Evolutionary conservation across 2,888 invertebrate genomes (phyloP), one percentile per base, ranked within the genome.

Genomic region (Oxystoma pomonae): DNA sequence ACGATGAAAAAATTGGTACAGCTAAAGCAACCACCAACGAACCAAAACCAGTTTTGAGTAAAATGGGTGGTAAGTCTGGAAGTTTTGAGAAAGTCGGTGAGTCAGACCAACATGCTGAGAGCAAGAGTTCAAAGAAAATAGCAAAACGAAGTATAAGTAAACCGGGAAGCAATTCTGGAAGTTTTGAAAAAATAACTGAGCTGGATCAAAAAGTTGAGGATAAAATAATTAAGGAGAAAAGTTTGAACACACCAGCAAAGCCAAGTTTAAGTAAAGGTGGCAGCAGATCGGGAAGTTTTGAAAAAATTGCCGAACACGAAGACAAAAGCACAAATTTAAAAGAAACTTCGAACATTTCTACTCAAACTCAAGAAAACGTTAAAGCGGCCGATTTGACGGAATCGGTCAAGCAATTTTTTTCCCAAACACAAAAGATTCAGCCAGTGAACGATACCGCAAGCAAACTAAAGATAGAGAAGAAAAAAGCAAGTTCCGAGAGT

Each of bases 391-490:
- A 35, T 35, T 35, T 35, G 35, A 35, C 35, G 3, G 35, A 35
- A 12, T 35, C 35, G 3, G 35, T 35, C 12, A 35, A 35, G 12
- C 3, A 35, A 12, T 35, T 35, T 35, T 35, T 35, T 35, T 35
- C 35, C 5, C 35, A 35, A 12, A 35, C 9, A 68, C 66, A 16
- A 62, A 68, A 61, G 65, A 62, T 58, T 61, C 70, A 1, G 71
- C 74, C 21, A 76, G 64, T 73, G 3, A 12, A 35, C 3, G 35
- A 35, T 3, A n/a, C n/a, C n/a, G n/a, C 74, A 60, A 72, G 71
- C 57, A 71, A 72, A 20, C 67, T 71, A 0, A 74, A 71, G 64
- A 71, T 70, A 64, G 73, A 72, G 67, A 66, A 70, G 3, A 69
- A 65, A 16, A 66, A 62, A 60, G 51, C 50, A 59, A 59, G 7